Conservation (phyloP, 1,140 invertebrate genomes). For the Lepidostoma basale region DNA sequence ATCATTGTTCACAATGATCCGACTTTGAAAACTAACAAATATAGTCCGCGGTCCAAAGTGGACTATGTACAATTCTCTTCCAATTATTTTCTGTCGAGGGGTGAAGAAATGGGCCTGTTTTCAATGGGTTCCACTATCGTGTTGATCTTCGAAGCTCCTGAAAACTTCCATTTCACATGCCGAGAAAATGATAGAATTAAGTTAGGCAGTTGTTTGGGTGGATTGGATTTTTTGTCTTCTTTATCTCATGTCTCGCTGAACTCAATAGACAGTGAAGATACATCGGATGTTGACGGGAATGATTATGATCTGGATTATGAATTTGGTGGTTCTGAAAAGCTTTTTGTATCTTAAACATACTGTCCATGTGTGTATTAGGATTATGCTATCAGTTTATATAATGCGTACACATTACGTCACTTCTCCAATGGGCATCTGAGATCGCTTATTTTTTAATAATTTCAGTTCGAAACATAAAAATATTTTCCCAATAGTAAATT, state of each 20-base stretch:
- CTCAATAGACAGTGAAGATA: conserved; percentile 3
- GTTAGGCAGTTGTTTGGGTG: conserved; percentile 47
- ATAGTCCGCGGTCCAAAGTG: conserved; percentile 56
- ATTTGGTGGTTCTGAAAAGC: conserved; percentile 29
- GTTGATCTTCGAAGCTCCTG: conserved; percentile 94
- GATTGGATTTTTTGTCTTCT: conserved; percentile 18
- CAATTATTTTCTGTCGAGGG: conserved; percentile 67
- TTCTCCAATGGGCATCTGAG: no score
- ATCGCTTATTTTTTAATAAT: no score
- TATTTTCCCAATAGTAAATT: no score
- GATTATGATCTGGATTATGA: conserved; percentile 19
- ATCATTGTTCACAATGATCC: conserved; percentile 90
- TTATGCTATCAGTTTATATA: no score
- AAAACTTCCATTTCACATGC: conserved; percentile 68
- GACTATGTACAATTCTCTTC: conserved; percentile 53
- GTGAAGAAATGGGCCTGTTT: conserved; percentile 94
- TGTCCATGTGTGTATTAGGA: neutral
- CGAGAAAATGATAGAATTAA: conserved; percentile 52
- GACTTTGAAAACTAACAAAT: conserved; percentile 76
- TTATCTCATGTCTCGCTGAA: neutral
- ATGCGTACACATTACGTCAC: no score
- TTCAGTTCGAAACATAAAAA: no score
- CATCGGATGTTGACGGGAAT: conserved; percentile 20
- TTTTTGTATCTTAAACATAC: conserved; percentile 32
- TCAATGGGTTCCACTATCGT: conserved; percentile 98